Base-by-base conservation (phyloP, 2,113 vertebrate genomes). In the Pontoporia blainvillei region DNA sequence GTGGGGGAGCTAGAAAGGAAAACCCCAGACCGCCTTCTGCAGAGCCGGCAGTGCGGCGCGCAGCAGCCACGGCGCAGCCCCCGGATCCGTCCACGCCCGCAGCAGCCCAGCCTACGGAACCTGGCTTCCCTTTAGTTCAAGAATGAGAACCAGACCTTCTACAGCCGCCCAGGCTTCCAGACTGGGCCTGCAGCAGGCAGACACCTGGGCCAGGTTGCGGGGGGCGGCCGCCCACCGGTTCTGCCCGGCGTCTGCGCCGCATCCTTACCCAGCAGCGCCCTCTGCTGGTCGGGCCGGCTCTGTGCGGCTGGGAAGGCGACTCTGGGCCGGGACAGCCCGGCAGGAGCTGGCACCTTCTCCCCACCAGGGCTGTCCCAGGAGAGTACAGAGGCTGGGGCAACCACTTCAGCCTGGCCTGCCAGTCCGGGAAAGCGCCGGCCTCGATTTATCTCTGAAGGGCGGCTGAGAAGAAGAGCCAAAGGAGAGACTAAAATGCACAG, bases 231-330 rank as follows among this genome's bases (percentile, higher is more conserved):
- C 59, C 15, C 15, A 11, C 64, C 2, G 18, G 29, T 76, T 76
- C 2, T 44, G 36, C 52, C 14, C n/a, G 0, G 59, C 1, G 31
- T 36, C 57, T 18, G 15, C 14, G 25, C 69, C 14, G 2, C 66
- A 13, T 91, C 90, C 23, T 31, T 46, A 23, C 92, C 93, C 83
- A 54, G 46, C 87, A 93, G 97, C 86, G 96, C 97, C 97, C 97
- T 96, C 98, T 98, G 94, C 97, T 95, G 98, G 92, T 57, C 75
- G 1, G n/a, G n/a, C 94, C 46, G 72, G 79, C 54, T 64, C 71
- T 21, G 20, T 59, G 86, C 89, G 84, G 39, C 72, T 15, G 29
- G 20, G 36, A 83, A 52, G 75, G 39, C n/a, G 7, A 54, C 93
- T 71, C 59, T 0, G 8, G 1, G 18, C n/a, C 10, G 1, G 72